Base-by-base conservation (phyloP, 2,113 vertebrate genomes). In the Elephas maximus region DNA sequence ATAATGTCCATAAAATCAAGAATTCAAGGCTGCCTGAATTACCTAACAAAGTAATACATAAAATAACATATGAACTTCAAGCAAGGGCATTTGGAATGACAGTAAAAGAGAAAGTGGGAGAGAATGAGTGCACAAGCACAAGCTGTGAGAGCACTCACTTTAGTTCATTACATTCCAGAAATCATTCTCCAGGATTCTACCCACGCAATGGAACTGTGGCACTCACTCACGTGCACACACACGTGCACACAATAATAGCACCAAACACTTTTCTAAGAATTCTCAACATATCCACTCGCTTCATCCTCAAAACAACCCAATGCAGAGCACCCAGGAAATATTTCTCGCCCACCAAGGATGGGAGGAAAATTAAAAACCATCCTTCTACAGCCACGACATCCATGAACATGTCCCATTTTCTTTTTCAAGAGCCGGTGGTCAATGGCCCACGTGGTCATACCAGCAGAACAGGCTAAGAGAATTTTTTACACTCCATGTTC, bases 171-270 rank as follows among this genome's bases (percentile, higher is more conserved):
- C 79, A 91, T 96, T 96, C 89, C 94, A 94, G 87, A 98, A 97
- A 88, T 71, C 78, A 95, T 94, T 97, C 94, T 98, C 91, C 65
- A 48, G 83, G 67, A 91, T n/a, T 20, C 71, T 92, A 82, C 18
- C 93, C 87, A 89, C 17, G 86, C n/a, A 96, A 79, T 41, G 74
- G 62, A 62, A 90, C 10, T 24, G 73, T 48, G 33, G 33, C 23
- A 41, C 51, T 94, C 97, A 93, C 28, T 95, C 93, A 83, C 28
- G 57, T 12, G 24, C 14, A 45, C 57, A 8, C 26, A 45, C 12
- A 8, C 21, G 41, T 6, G 44, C 77, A 92, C 30, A 28, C 8
- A 74, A 33, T 30, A 33, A n/a, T 1, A 88, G 77, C 60, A 77
- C 45, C 20, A 90, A 87, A 48, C 30, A 63, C 17, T 24, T 44